Evolutionary conservation across 2,888 invertebrate genomes (phyloP).

Genomic region (Gastracanthus pulcherrimus): DNA sequence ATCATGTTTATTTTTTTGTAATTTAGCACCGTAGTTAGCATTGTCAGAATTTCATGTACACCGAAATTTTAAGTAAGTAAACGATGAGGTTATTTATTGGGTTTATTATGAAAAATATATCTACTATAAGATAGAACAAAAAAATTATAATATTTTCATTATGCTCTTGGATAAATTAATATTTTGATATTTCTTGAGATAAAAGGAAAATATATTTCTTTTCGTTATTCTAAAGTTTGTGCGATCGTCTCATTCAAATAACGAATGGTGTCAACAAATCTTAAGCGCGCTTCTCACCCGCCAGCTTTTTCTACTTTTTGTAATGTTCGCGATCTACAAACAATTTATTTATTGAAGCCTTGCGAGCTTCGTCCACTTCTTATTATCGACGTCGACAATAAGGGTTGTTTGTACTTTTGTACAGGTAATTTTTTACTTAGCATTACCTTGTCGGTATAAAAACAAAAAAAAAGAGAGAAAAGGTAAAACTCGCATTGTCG

Average conservation of each 20-base stretch:
- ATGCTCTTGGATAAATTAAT: not conserved
- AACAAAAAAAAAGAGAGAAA: slow-evolving; percentile 17
- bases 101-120: slow-evolving; percentile 4
- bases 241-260: slow-evolving; percentile 14
- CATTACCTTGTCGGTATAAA: slow-evolving; percentile 32
- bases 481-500: slow-evolving; percentile 21
- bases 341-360: slow-evolving; percentile 20
- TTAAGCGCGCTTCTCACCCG: not conserved
- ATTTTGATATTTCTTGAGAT: not conserved
- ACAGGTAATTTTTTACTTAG: slow-evolving; percentile 54
- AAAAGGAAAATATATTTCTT: not conserved
- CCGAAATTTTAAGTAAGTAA: slow-evolving; percentile 1
- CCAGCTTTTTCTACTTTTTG: slow-evolving; percentile 20
- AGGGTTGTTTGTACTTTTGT: slow-evolving; percentile 72
- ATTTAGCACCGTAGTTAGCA: slow-evolving; percentile 45
- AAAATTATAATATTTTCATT: not conserved
- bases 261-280: not conserved
- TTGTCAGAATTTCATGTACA: slow-evolving; percentile 12
- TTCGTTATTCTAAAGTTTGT: not conserved
- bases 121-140: slow-evolving; percentile 11
- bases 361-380: slow-evolving; percentile 18
- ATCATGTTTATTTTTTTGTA: slow-evolving; percentile 41
- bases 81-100: slow-evolving; percentile 28
- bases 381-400: slow-evolving; percentile 68
- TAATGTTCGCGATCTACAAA: slow-evolving; percentile 4